Conservation (phyloP, 2,113 vertebrate species). For the Sebastes schlegelii region DNA sequence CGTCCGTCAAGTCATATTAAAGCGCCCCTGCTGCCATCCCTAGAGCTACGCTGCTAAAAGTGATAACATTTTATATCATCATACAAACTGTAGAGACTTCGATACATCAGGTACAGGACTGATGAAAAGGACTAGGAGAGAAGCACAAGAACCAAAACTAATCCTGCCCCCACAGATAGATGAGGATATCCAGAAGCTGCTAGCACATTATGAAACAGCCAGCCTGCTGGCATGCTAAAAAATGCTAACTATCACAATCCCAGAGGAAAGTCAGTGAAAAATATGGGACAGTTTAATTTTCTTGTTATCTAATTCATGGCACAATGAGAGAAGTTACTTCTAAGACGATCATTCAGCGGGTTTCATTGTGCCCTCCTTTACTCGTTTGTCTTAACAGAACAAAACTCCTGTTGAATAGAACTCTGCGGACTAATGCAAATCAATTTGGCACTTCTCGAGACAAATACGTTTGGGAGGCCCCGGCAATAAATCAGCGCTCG, state of each 20-base stretch:
- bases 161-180: conserved; percentile 28
- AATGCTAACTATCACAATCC: conserved; percentile 4
- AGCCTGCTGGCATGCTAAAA: conserved; percentile 16
- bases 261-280: conserved; percentile 6
- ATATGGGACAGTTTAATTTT: not conserved
- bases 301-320: conserved; percentile 13
- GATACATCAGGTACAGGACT: not conserved
- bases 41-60: not conserved
- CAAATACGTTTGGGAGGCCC: conserved; percentile 42
- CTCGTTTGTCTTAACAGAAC: not conserved
- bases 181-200: not conserved
- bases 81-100: not conserved
- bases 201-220: conserved; percentile 15
- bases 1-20: too few relatives aligned
- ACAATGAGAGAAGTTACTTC: not conserved
- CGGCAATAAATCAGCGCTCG: conserved; percentile 48
- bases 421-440: conserved; percentile 43
- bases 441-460: conserved; percentile 40
- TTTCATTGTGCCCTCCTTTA: not conserved
- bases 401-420: conserved; percentile 2
- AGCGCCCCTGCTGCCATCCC: too few relatives aligned
- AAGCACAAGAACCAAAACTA: conserved; percentile 14
- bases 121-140: not conserved
- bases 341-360: not conserved
- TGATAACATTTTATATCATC: not conserved